Percentiles rank a stretch among this genome's conserved stretches.
Conservation (phyloP, 2,888 invertebrate genomes). For the Tholera decimalis region DNA sequence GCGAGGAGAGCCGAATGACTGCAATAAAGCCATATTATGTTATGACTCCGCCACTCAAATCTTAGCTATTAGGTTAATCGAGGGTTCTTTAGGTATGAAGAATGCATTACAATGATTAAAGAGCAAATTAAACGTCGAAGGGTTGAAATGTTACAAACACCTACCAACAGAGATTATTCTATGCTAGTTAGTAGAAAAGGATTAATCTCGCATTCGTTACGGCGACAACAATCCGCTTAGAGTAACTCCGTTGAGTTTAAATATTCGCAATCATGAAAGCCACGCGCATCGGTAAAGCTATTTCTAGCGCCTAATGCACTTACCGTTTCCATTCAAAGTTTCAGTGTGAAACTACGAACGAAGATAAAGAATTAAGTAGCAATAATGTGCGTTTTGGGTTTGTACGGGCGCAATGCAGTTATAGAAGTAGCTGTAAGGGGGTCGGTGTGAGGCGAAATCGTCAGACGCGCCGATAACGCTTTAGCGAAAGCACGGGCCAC, state of each 20-base stretch:
- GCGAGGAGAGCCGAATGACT: conserved; percentile 76
- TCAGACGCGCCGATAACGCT: conserved; percentile 86
- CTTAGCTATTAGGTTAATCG: conserved; percentile 74
- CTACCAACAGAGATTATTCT: conserved; percentile 14
- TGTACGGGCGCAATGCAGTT: conserved; percentile 87
- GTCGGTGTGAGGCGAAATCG: conserved; percentile 73
- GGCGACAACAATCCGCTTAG: conserved; percentile 39
- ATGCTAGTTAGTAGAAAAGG: conserved; percentile 23
- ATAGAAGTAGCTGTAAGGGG: conserved; percentile 75
- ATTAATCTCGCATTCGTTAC: conserved; percentile 37
- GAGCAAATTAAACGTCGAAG: conserved; percentile 12
- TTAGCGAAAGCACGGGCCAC: conserved; percentile 83
- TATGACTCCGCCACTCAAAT: conserved; percentile 81
- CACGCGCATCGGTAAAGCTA: conserved; percentile 26
- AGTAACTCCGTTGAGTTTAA: conserved; percentile 25
- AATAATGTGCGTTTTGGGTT: conserved; percentile 62
- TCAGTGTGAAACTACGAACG: conserved; percentile 4
- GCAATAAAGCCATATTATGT: conserved; percentile 77
- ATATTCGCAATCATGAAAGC: conserved; percentile 36
- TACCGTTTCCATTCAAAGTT: conserved; percentile 19
- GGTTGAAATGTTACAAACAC: background rate
- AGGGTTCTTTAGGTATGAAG: conserved; percentile 56
- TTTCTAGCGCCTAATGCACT: conserved; percentile 23
- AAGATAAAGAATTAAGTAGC: conserved; percentile 55
- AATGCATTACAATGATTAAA: conserved; percentile 52